A percentile compares a stretch with the other conserved stretches of the same genome.
These are phyloP conservation scores for Salvelinus namaycush DNA, from an alignment of 2,113 vertebrate genomes.

Conservation along the genomic window DNA sequence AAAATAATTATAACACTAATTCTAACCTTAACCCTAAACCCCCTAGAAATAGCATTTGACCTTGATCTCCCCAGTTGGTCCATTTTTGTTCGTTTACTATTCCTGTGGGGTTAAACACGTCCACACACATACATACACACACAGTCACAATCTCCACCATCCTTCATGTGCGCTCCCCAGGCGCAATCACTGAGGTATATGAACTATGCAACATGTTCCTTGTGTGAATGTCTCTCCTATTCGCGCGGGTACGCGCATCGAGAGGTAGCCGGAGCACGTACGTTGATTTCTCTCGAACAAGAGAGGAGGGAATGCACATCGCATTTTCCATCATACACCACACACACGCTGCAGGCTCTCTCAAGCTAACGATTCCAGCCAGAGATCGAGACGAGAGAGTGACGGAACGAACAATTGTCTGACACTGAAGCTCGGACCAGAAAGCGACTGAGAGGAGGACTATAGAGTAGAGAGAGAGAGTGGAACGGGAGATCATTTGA, in stretches of 20 bases:
- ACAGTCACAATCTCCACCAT: background rate
- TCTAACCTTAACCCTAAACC: too few species aligned
- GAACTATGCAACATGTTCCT: conserved; percentile 4
- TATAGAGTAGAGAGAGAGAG: background rate
- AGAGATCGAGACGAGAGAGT: background rate
- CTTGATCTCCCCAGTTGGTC: too few species aligned
- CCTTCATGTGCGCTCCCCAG: background rate
- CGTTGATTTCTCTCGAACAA: background rate
- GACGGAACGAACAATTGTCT: background rate
- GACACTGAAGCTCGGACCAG: background rate
- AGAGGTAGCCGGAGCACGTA: background rate
- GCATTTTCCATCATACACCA: background rate
- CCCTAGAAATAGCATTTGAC: too few species aligned
- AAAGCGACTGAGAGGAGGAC: background rate
- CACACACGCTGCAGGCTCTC: background rate
- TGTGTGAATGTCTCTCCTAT: background rate
- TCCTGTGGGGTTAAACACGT: too few species aligned
- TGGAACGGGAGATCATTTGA: too few species aligned
- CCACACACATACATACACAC: background rate
- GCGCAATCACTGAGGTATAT: background rate
- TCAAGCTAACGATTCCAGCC: background rate
- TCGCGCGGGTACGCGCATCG: background rate
- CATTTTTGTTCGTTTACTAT: too few species aligned
- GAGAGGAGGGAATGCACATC: conserved; percentile 1
- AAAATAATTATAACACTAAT: too few species aligned